Base-by-base conservation (phyloP, 2,113 vertebrate genomes). In the Helogale parvula region DNA sequence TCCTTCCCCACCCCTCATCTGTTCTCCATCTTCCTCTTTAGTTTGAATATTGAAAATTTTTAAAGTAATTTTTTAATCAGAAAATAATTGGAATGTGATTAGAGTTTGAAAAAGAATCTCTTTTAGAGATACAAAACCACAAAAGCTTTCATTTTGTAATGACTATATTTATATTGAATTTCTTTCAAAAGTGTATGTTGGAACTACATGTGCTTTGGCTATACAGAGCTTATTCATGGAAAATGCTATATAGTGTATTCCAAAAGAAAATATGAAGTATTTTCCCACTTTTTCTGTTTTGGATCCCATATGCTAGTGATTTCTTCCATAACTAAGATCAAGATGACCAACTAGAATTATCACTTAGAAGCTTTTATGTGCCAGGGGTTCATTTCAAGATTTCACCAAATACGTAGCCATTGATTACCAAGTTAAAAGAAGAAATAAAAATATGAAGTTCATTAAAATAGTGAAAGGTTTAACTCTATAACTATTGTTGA, bases 401-500 rank as follows among this genome's bases (percentile, higher is more conserved):
- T 82, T 81, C 13, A 60, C 57, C 87, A 95, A 93, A 88, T 66
- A 52, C 21, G 23, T 79, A 72, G 12, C 82, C 69, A 27, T 79
- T 63, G 50, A 52, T 91, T 80, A 95, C 35, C 47, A 84, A 88
- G 31, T 10, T 83, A 60, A 79, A 91, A n/a, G 68, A 91, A 93
- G 52, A 80, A 83, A 77, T 95, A 54, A 93, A 95, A 72, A 93
- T 92, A 54, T 50, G 13, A 92, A 68, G 11, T 86, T 82, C 12
- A 93, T 88, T 93, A 90, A 96, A 71, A 87, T 90, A 54, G 65
- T 45, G 21, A 63, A 93, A 83, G 16, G 88, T 95, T 83, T 83
- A 87, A 60, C 27, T 77, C 47, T 31, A 60, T 33, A 63, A 38
- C 27, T 66, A 47, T 79, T 76, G 2, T 80, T 57, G 45, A 81